Base-by-base conservation (phyloP, 1,140 invertebrate species). In the Papilio polytes region DNA sequence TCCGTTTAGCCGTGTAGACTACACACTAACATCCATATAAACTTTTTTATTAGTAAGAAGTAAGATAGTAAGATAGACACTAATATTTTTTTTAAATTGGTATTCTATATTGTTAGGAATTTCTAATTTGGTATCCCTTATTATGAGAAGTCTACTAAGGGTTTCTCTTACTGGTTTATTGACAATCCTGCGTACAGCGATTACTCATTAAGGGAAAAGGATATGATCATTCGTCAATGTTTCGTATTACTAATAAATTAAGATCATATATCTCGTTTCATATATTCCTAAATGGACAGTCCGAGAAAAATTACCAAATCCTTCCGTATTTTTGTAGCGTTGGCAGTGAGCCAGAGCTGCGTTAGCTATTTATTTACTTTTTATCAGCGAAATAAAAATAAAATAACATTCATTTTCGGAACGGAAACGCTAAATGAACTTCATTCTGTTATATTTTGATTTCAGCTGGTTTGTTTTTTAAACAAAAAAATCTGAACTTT, bases 291-390 rank as follows among this genome's bases (percentile, higher is more conserved):
- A 44, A 78, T 78, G 77, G 77, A 63, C 77, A 22, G 56, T 22
- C 20, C 77, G 20, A 66, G 77, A 78, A 78, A 78, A 78, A 78
- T 63, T 63, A 63, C 36, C 53, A 53, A 56, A 31, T 77, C 77
- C 56, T 78, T 78, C 56, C 56, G 18, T 66, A 78, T 78, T 78
- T 78, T 78, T 78, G 56, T 63, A 78, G 22, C 56, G 77, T 44
- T 78, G 77, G 77, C 77, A 78, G 36, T 10, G 1, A 44, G 53
- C 77, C 77, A 78, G 51, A 18, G 3, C 41, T 9, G 31, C 53
- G 26, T 78, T 63, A 15, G 44, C 22, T 44, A 78, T 78, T 78
- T 63, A 78, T 66, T 78, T 56, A 56, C 26, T 77, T 66, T 78
- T 44, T 63, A 78, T 78, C 51, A 20, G 26, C 76, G 36, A 59